phyloP scores from a whole-genome alignment of 2,797 vertebrate species.

The Neostethus bicornis region DNA sequence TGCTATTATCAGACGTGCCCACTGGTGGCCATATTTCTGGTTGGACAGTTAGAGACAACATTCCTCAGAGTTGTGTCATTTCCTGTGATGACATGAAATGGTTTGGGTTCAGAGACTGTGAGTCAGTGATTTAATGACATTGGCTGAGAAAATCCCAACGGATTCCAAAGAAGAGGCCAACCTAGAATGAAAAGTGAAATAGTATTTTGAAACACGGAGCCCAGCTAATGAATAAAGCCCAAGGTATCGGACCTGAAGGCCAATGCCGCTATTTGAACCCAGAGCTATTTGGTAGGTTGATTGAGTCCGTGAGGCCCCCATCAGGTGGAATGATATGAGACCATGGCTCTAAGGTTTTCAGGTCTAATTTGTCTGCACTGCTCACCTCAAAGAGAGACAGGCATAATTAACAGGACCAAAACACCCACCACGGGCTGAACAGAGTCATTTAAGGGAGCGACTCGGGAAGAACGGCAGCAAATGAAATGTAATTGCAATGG shows the following conservation, averaged over 20 bases:
- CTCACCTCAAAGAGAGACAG: slow-evolving; percentile 60
- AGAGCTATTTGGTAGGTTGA: slow-evolving; percentile 51
- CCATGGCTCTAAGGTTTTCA: slow-evolving; percentile 46
- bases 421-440: slow-evolving; percentile 66
- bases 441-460: slow-evolving; percentile 72
- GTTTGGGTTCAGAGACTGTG: slow-evolving; percentile 8
- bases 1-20: slow-evolving; percentile 26
- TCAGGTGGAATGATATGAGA: slow-evolving; percentile 60
- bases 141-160: background rate
- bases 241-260: slow-evolving; percentile 26
- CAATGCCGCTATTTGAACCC: slow-evolving; percentile 28
- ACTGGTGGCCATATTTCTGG: slow-evolving; percentile 24
- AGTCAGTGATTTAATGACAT: slow-evolving; percentile 3
- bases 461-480: slow-evolving; percentile 73
- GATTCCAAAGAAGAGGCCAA: background rate
- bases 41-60: slow-evolving; percentile 15
- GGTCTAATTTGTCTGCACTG: slow-evolving; percentile 66
- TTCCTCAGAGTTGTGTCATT: slow-evolving; percentile 26
- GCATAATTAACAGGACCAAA: slow-evolving; percentile 73
- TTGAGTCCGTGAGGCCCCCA: slow-evolving; percentile 55
- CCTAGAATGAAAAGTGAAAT: slow-evolving; percentile 22
- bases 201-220: slow-evolving; percentile 10
- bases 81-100: slow-evolving; percentile 22
- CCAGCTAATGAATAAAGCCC: slow-evolving; percentile 30
- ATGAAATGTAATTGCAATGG: slow-evolving; percentile 80